Percentiles rank a stretch among this genome's conserved stretches.
These are phyloP conservation scores for Megalops atlanticus DNA, from an alignment of 2,113 vertebrate species.

Conservation along the genomic window DNA sequence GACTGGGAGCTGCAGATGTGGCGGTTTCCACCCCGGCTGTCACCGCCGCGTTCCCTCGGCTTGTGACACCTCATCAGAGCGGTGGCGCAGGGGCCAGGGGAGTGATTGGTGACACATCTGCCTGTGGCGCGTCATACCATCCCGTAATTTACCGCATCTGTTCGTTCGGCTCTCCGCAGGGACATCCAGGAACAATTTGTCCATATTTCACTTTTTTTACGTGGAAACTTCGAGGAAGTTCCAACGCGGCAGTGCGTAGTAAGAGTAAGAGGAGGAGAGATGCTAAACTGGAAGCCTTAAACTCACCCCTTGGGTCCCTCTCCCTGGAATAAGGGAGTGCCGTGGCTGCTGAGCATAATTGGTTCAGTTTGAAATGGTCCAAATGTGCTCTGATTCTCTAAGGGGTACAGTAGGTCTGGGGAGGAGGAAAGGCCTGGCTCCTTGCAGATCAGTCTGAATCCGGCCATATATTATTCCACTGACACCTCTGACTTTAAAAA, in stretches of 20 bases:
- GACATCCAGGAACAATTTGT: neutral
- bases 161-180: neutral
- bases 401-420: neutral
- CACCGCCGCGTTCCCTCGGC: neutral
- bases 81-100: neutral
- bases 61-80: neutral
- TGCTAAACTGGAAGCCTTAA: neutral
- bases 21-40: neutral
- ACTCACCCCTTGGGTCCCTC: neutral
- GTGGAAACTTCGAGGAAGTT: neutral
- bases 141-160: constrained; percentile 5
- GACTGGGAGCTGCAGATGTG: neutral
- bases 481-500: constrained; percentile 26
- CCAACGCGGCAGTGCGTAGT: no score
- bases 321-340: neutral
- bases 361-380: neutral
- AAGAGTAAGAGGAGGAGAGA: neutral
- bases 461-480: neutral
- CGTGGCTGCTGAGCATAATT: neutral
- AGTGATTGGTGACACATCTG: constrained; percentile 2
- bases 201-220: neutral
- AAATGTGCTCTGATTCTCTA: neutral
- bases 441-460: constrained; percentile 17
- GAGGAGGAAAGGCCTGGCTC: neutral
- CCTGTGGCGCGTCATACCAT: neutral